Conservation (phyloP, 2,888 invertebrate genomes). For the Pedicia rivosa region DNA sequence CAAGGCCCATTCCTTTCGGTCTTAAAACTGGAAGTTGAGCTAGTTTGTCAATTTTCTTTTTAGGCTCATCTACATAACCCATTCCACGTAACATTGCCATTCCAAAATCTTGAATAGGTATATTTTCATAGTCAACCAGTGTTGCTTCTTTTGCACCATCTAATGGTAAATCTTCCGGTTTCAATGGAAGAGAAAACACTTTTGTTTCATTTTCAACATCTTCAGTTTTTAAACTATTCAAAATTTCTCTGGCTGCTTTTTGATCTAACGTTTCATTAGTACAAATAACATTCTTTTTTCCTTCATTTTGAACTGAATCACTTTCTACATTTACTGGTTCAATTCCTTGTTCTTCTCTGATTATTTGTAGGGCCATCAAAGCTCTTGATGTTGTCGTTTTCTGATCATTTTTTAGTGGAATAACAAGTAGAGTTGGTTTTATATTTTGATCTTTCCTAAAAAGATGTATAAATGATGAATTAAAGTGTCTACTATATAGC, state of each 20-base stretch:
- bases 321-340: constrained; percentile 35
- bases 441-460: constrained; percentile 37
- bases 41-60: constrained; percentile 43
- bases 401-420: constrained; percentile 44
- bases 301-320: no score
- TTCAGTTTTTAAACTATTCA: constrained; percentile 35
- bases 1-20: constrained; percentile 87
- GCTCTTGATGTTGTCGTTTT: constrained; percentile 27
- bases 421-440: constrained; percentile 40
- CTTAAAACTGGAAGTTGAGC: constrained; percentile 51
- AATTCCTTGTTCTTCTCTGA: constrained; percentile 32
- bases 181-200: constrained; percentile 37
- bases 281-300: no score
- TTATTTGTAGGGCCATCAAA: constrained; percentile 15
- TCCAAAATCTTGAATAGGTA: constrained; percentile 69
- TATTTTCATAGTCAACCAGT: constrained; percentile 50
- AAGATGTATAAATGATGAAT: constrained; percentile 11
- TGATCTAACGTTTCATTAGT: constrained; percentile 39
- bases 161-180: constrained; percentile 36
- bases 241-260: constrained; percentile 55
- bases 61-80: constrained; percentile 67
- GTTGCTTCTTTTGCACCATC: constrained; percentile 51
- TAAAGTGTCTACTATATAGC: constrained; percentile 8
- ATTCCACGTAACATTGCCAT: constrained; percentile 88
- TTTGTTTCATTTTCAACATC: constrained; percentile 20